Conservation (phyloP, 2,113 vertebrate species). For the Eudyptes chrysolophus region DNA sequence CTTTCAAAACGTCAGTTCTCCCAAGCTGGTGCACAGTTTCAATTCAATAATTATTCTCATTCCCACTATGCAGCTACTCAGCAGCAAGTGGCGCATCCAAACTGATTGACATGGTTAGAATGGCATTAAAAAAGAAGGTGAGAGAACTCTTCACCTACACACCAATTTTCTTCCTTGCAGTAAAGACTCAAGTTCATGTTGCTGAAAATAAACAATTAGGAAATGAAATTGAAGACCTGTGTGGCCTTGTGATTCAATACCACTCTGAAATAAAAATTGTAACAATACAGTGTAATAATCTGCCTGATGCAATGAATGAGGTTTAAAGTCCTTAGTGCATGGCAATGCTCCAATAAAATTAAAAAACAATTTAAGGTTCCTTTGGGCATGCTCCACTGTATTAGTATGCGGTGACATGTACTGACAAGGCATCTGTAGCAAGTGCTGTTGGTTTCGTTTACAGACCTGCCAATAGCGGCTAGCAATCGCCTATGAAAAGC, state of each 20-base stretch:
- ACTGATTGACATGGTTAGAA: background rate
- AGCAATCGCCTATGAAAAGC: slow-evolving; percentile 46
- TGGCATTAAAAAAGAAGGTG: slow-evolving; percentile 2
- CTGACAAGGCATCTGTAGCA: background rate
- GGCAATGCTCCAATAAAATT: slow-evolving; percentile 39
- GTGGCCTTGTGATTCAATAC: slow-evolving; percentile 19
- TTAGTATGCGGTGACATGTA: slow-evolving; percentile 21
- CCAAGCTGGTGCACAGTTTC: background rate
- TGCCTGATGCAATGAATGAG: slow-evolving; percentile 52
- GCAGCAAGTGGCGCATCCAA: background rate
- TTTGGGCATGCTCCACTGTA: background rate
- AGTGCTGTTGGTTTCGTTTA: slow-evolving; percentile 30
- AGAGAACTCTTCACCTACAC: slow-evolving; percentile 42
- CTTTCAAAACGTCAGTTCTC: slow-evolving; percentile 15
- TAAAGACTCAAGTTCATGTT: background rate
- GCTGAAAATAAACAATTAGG: slow-evolving; percentile 70
- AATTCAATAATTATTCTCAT: slow-evolving; percentile 25
- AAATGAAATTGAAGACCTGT: slow-evolving; percentile 41
- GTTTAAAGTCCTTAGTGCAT: slow-evolving; percentile 23
- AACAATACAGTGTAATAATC: slow-evolving; percentile 51
- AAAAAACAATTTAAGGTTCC: slow-evolving; percentile 39
- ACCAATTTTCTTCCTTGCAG: background rate
- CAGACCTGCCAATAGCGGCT: slow-evolving; percentile 22
- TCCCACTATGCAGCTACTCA: background rate
- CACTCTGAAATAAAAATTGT: background rate